phyloP scores from a whole-genome alignment of 2,888 invertebrate species.

The Orthosia gracilis region DNA sequence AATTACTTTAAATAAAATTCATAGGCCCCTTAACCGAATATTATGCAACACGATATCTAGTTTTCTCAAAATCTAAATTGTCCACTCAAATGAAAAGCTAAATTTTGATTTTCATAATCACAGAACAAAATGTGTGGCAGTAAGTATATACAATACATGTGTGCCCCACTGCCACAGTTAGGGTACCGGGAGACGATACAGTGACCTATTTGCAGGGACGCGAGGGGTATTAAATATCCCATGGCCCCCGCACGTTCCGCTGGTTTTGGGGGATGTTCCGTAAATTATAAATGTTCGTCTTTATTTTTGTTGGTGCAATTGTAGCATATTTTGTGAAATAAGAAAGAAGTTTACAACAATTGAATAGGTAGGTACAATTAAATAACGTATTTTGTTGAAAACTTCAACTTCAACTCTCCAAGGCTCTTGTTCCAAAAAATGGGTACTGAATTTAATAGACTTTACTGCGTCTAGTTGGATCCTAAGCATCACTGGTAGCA shows the following conservation, averaged over 20 bases:
- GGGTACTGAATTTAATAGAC: too few relatives aligned
- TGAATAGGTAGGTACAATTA: too few relatives aligned
- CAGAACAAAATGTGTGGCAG: not conserved
- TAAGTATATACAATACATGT: constrained; percentile 22
- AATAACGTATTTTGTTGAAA: too few relatives aligned
- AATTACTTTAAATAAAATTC: too few relatives aligned
- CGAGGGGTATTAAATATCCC: constrained; percentile 59
- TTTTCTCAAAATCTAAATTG: not conserved
- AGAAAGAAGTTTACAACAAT: too few relatives aligned
- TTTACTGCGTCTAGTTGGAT: too few relatives aligned
- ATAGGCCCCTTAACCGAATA: too few relatives aligned
- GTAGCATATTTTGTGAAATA: not conserved
- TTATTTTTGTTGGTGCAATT: constrained; percentile 10
- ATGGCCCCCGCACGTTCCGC: constrained; percentile 39
- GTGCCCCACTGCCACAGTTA: constrained; percentile 76
- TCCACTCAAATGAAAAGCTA: not conserved
- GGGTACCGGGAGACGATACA: constrained; percentile 64
- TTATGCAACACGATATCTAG: too few relatives aligned
- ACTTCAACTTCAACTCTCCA: too few relatives aligned
- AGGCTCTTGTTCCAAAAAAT: too few relatives aligned
- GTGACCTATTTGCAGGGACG: constrained; percentile 76
- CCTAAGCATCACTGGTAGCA: too few relatives aligned
- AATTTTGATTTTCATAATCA: not conserved
- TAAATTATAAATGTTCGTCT: constrained; percentile 38
- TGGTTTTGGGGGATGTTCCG: constrained; percentile 37